phyloP scores from a whole-genome alignment of 1,140 invertebrate species.

The Polyergus mexicanus region DNA sequence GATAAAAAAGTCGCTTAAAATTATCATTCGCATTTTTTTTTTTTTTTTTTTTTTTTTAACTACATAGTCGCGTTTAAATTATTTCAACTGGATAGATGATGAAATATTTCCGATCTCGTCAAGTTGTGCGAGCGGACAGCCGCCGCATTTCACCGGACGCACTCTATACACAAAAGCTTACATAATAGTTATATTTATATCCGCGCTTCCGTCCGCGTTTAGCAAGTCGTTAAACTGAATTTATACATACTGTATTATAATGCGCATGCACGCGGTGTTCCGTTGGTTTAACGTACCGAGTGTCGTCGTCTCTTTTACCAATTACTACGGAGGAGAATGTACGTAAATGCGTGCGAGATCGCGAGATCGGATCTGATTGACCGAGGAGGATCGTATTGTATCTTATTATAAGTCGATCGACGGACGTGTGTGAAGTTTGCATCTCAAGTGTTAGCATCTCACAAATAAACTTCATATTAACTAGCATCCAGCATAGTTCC shows the following conservation, averaged over 20 bases:
- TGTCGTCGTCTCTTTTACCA: background rate
- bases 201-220: slow-evolving; percentile 21
- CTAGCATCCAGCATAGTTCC: too few species aligned
- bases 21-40: too few species aligned
- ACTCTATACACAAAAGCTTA: background rate
- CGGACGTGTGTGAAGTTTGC: too few species aligned
- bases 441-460: too few species aligned
- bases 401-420: background rate
- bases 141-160: background rate
- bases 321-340: background rate
- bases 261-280: background rate
- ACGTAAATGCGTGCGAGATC: background rate
- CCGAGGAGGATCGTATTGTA: too few species aligned
- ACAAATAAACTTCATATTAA: too few species aligned
- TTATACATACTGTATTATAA: background rate
- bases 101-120: background rate
- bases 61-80: background rate
- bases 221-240: slow-evolving; percentile 17
- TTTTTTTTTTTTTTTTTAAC: too few species aligned
- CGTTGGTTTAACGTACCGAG: background rate
- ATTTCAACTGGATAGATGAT: background rate
- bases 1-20: background rate
- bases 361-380: background rate
- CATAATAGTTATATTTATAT: background rate
- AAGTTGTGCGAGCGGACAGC: background rate